These are phyloP conservation scores for Nyctibius bracteatus DNA, from an alignment of 2,113 vertebrate genomes.

Conservation along the genomic window DNA sequence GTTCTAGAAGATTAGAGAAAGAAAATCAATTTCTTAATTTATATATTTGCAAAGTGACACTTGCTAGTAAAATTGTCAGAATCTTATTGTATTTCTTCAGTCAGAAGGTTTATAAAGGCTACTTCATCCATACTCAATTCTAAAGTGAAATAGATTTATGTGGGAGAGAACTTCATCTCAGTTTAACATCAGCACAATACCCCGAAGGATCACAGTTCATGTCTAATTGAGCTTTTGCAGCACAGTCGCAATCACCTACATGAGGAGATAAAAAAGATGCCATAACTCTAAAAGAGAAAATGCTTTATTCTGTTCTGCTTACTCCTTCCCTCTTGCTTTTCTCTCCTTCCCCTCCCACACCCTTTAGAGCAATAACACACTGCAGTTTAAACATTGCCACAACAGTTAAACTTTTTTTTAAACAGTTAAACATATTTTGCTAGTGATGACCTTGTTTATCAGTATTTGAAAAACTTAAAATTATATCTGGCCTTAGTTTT, in stretches of 20 bases:
- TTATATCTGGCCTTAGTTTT: not conserved
- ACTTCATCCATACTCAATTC: conserved; percentile 34
- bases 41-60: not conserved
- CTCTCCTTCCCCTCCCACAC: not conserved
- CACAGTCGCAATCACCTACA: not conserved
- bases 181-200: not conserved
- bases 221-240: conserved; percentile 33
- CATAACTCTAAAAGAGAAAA: not conserved
- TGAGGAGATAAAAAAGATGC: not conserved
- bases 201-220: conserved; percentile 19
- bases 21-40: not conserved
- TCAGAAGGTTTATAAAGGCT: conserved; percentile 1
- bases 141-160: conserved; percentile 25
- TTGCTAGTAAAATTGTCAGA: conserved; percentile 4
- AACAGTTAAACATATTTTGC: not conserved
- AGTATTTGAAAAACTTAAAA: not conserved
- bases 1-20: not conserved
- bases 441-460: not conserved
- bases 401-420: not conserved
- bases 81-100: not conserved
- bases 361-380: not conserved
- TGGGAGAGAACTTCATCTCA: conserved; percentile 18
- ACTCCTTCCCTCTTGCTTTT: not conserved
- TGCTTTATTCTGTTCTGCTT: not conserved
- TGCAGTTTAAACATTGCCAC: not conserved